These are phyloP conservation scores for Xanthostigma xanthostigma DNA, from an alignment of 2,888 invertebrate genomes.

Conservation along the genomic window DNA sequence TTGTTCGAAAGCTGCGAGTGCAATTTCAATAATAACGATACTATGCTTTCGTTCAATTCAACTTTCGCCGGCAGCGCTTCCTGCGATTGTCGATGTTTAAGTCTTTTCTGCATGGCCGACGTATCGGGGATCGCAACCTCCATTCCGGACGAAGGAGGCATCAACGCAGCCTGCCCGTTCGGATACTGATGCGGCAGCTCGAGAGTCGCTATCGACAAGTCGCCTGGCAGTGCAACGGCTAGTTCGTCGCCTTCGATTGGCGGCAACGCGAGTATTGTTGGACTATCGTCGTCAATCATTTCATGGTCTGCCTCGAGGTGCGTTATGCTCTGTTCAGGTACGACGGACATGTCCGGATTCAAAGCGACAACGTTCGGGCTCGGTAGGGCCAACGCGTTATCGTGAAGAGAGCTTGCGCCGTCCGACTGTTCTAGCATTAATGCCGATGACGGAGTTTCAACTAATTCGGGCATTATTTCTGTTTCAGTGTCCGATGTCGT, in stretches of 20 bases:
- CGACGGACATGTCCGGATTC: conserved; percentile 4
- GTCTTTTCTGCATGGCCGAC: conserved; percentile 8
- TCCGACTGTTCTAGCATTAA: conserved; percentile 7
- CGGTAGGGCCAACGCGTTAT: not conserved
- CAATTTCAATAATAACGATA: conserved; percentile 74
- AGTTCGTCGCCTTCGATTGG: conserved; percentile 19
- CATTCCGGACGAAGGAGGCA: conserved; percentile 5
- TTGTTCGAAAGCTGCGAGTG: conserved; percentile 78
- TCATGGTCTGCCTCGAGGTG: not conserved
- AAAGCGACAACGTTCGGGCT: conserved; percentile 1
- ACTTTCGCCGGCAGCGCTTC: conserved; percentile 20
- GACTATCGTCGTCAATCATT: conserved; percentile 4
- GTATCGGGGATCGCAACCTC: conserved; percentile 14
- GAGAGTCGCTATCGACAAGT: conserved; percentile 24
- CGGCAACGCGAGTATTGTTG: conserved; percentile 15
- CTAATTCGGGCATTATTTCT: conserved; percentile 22
- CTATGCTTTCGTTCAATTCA: conserved; percentile 69
- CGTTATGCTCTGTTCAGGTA: conserved; percentile 4
- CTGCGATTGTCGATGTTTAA: conserved; percentile 3
- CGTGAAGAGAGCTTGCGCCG: conserved; percentile 3
- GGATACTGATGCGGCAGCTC: conserved; percentile 28
- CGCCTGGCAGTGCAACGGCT: conserved; percentile 30
- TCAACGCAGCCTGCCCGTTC: conserved; percentile 21
- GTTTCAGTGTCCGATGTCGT: conserved; percentile 42
- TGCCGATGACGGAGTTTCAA: not conserved